These are phyloP conservation scores for Hylaeus volcanicus DNA, from an alignment of 1,140 invertebrate genomes.

Conservation along the genomic window DNA sequence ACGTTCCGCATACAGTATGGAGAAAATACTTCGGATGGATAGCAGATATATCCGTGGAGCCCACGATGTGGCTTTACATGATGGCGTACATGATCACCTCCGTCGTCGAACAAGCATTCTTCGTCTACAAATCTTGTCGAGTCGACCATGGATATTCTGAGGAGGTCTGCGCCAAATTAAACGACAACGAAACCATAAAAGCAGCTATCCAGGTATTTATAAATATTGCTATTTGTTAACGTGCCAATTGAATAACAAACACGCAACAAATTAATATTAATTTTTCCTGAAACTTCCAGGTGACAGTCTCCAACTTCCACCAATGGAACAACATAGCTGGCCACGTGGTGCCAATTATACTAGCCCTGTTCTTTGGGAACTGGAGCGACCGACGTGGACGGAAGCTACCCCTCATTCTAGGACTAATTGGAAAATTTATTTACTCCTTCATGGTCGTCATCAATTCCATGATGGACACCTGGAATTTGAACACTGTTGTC, in stretches of 20 bases:
- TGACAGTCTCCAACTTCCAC: constrained; percentile 86
- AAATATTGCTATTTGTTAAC: too few species aligned
- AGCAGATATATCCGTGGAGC: constrained; percentile 84
- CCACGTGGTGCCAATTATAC: constrained; percentile 85
- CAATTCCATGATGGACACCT: constrained; percentile 83
- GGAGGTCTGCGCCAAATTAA: constrained; percentile 85
- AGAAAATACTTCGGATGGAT: constrained; percentile 60
- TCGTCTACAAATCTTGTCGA: constrained; percentile 86
- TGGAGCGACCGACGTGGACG: constrained; percentile 87
- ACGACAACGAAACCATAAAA: constrained; percentile 81
- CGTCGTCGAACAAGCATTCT: constrained; percentile 89
- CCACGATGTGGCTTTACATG: constrained; percentile 90
- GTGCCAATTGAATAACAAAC: too few species aligned
- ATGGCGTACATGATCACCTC: constrained; percentile 89
- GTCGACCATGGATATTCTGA: constrained; percentile 85
- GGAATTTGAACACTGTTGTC: constrained; percentile 88
- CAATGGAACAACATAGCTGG: constrained; percentile 88
- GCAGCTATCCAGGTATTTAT: constrained; percentile 83
- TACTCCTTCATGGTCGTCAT: constrained; percentile 87
- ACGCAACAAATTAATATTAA: neutral
- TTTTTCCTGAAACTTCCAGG: constrained; percentile 72
- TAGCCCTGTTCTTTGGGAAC: constrained; percentile 88
- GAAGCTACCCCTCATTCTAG: constrained; percentile 86
- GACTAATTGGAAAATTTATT: constrained; percentile 86
- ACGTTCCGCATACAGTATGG: neutral